Evolutionary conservation across 92 coral and sea anemone species (phyloP), one percentile per base, ranked within the genome.

Genomic region (Meandrina meandrites): DNA sequence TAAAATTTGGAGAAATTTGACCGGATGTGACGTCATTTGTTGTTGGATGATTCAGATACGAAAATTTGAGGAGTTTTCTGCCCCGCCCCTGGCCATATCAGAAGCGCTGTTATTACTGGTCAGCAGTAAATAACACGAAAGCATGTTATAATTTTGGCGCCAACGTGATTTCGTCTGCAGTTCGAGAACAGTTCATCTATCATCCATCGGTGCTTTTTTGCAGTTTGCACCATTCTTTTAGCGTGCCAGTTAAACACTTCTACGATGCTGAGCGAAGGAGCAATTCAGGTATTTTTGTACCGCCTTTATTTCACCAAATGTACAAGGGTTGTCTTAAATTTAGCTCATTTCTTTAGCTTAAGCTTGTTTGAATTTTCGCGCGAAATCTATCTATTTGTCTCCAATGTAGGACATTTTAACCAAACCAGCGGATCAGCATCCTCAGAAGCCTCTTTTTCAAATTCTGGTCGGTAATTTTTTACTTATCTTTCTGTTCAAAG

Each of bases 371-470:
- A 62, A 22, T 6, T 81, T 82, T 87, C 88, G 88, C 92, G 87
- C 84, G 87, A 86, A 86, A 28, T 19, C 28, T 27, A 10, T 62
- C 12, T 66, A 22, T 11, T 47, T 32, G 22, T 88, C 79, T 88
- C 80, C 81, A 89, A 86, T 48, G 80, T 86, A 92, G 96, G 98
- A 93, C 27, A 94, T 94, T 40, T 78, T 93, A 31, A 81, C 82
- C 70, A 89, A 91, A 42, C 98, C 96, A 18, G 74, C 94, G 28
- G 96, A 96, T 40, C 88, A 93, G 89, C 98, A 92, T 71, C 98
- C 98, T 13, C 90, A 93, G 56, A 89, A 88, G 60, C 98, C 98
- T 2, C 93, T 96, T 51, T 73, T 96, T 35, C 98, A 96, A 83
- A 91, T 96, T 81, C 76, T 96, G 93, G 98, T 96, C 79, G 81